These are phyloP conservation scores for Brienomyrus longianalis DNA, from an alignment of 2,113 vertebrate genomes.

Conservation along the genomic window DNA sequence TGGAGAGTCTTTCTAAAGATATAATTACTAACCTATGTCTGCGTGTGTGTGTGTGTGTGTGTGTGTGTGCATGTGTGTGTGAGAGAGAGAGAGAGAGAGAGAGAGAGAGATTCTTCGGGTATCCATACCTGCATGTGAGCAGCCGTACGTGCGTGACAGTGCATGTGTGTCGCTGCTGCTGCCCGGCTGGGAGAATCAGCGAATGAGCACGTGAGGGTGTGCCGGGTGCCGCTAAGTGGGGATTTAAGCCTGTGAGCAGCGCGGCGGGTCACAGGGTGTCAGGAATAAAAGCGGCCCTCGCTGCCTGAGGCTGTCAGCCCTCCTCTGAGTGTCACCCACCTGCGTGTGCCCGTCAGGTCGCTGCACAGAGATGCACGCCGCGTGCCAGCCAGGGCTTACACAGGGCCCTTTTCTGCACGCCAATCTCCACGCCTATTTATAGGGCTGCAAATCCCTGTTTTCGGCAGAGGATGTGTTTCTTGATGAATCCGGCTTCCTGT, in stretches of 20 bases:
- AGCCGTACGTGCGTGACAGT: background rate
- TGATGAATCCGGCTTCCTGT: slow-evolving; percentile 26
- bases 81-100: no score
- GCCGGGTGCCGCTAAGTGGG: background rate
- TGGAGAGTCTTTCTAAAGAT: background rate
- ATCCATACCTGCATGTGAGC: background rate
- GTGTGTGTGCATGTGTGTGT: slow-evolving; percentile 21
- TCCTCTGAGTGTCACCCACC: slow-evolving; percentile 50
- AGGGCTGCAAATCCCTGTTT: slow-evolving; percentile 29
- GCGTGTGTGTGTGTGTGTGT: background rate
- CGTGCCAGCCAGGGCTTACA: slow-evolving; percentile 22
- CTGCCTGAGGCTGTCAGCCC: slow-evolving; percentile 48
- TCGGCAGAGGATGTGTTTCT: slow-evolving; percentile 20
- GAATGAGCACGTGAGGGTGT: background rate
- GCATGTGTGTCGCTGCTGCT: background rate
- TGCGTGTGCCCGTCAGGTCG: slow-evolving; percentile 32
- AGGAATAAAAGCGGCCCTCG: slow-evolving; percentile 40
- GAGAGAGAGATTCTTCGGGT: background rate
- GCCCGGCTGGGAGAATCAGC: background rate
- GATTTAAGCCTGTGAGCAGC: background rate
- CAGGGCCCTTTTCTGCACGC: slow-evolving; percentile 24
- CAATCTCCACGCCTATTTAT: slow-evolving; percentile 40
- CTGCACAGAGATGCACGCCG: background rate
- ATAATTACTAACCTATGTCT: background rate
- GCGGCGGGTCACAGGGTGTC: slow-evolving; percentile 24